These are phyloP conservation scores for Calephelis nemesis DNA, from an alignment of 1,140 invertebrate species.

Conservation along the genomic window DNA sequence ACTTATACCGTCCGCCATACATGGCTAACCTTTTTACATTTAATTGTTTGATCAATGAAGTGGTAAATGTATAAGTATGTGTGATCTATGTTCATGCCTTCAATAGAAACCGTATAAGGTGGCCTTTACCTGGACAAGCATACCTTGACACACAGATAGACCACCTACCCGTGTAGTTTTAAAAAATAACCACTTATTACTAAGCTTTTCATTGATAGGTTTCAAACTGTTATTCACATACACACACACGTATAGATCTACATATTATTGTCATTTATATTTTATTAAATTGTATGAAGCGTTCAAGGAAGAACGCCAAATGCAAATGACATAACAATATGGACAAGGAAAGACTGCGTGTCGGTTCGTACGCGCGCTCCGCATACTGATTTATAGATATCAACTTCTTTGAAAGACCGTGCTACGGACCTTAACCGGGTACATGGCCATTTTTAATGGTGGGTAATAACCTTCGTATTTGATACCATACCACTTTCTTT, in stretches of 20 bases:
- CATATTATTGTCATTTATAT: background rate
- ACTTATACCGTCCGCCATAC: background rate
- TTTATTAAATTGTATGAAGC: constrained; percentile 2
- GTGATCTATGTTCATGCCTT: background rate
- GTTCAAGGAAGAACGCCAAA: constrained; percentile 16
- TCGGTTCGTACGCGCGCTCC: constrained; percentile 34
- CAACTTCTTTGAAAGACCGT: constrained; percentile 13
- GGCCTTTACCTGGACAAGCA: no score
- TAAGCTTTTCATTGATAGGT: no score
- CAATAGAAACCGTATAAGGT: background rate
- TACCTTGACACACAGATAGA: no score
- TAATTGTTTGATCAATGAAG: constrained; percentile 15
- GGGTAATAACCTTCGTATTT: no score
- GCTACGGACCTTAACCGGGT: background rate
- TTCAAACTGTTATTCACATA: no score
- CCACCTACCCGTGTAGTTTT: no score
- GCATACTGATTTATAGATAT: constrained; percentile 27
- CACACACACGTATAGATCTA: no score
- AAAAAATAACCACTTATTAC: no score
- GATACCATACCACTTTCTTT: no score
- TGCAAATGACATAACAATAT: constrained; percentile 30
- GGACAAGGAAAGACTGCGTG: constrained; percentile 50
- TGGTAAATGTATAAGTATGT: constrained; percentile 1
- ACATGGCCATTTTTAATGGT: no score
- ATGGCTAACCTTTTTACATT: constrained; percentile 14